phyloP scores from a whole-genome alignment of 2,113 vertebrate species.

The Anhinga rufa region DNA sequence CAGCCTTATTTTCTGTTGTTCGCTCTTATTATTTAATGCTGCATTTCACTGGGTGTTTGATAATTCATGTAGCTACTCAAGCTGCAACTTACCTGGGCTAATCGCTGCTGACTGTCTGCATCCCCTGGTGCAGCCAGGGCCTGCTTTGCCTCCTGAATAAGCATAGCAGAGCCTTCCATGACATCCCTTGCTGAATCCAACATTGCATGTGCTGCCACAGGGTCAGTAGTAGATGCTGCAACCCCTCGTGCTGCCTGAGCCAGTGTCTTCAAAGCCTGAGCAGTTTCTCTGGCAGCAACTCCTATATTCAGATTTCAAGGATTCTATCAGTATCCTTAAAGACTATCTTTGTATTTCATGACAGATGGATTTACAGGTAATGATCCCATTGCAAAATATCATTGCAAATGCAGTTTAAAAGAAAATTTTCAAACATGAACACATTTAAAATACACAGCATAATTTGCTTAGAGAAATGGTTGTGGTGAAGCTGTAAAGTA shows the following conservation, averaged over 20 bases:
- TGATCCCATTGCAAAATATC: not conserved
- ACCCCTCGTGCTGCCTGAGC: constrained; percentile 95
- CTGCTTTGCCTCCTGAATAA: constrained; percentile 96
- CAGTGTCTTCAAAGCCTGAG: constrained; percentile 91
- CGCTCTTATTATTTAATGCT: not conserved
- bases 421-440: not conserved
- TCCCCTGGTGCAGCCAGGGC: constrained; percentile 92
- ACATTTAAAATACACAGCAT: not conserved
- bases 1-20: not conserved
- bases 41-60: not conserved
- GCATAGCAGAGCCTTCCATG: constrained; percentile 96
- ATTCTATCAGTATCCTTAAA: not conserved
- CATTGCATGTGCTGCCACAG: constrained; percentile 87
- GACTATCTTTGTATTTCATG: not conserved
- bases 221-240: constrained; percentile 89
- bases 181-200: constrained; percentile 93
- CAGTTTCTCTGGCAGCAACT: constrained; percentile 94
- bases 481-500: not conserved
- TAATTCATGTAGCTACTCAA: not conserved
- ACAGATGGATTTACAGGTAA: not conserved
- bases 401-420: not conserved
- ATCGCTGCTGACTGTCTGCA: constrained; percentile 93
- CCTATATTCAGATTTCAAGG: constrained; percentile 67
- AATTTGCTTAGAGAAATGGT: not conserved
- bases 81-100: constrained; percentile 86